Percentiles rank a stretch among this genome's conserved stretches.
These are phyloP conservation scores for Porites lutea DNA, from an alignment of 64 coral and sea anemone species.

Conservation along the genomic window DNA sequence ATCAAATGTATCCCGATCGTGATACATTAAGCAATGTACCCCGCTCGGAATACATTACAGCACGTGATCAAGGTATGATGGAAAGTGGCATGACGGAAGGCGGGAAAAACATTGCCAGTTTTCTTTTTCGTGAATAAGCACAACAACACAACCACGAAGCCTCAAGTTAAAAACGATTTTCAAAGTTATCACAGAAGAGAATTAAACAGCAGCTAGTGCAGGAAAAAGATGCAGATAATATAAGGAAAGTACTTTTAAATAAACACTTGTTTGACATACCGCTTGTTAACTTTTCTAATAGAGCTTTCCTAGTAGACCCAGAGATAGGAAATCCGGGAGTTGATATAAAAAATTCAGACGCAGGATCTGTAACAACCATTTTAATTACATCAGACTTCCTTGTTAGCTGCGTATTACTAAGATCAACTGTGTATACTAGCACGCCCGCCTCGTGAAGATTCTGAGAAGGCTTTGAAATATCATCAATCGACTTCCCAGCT, in stretches of 20 bases:
- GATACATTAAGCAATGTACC: too few species aligned
- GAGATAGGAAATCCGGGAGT: slow-evolving; percentile 5
- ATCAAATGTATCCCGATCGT: too few species aligned
- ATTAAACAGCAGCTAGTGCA: too few species aligned
- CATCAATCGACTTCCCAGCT: slow-evolving; percentile 51
- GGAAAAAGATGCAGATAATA: too few species aligned
- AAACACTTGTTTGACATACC: neutral
- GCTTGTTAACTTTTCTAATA: slow-evolving; percentile 9
- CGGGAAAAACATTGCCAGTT: too few species aligned
- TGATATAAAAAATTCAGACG: slow-evolving; percentile 40
- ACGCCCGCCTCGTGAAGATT: slow-evolving; percentile 23
- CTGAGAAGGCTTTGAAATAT: slow-evolving; percentile 14
- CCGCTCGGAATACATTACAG: too few species aligned
- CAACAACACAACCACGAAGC: too few species aligned
- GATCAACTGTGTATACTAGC: slow-evolving; percentile 25
- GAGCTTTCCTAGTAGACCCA: neutral
- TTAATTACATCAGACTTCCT: neutral
- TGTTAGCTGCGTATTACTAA: neutral
- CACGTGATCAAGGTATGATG: too few species aligned
- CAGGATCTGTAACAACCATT: slow-evolving; percentile 10
- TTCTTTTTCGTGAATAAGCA: too few species aligned
- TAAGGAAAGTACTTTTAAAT: neutral
- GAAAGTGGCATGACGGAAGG: too few species aligned
- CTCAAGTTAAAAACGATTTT: too few species aligned
- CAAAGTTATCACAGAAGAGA: too few species aligned